A percentile compares a stretch with the other conserved stretches of the same genome.
phyloP scores from a whole-genome alignment of 2,888 invertebrate species.

The Macrosoma leucophasiata region DNA sequence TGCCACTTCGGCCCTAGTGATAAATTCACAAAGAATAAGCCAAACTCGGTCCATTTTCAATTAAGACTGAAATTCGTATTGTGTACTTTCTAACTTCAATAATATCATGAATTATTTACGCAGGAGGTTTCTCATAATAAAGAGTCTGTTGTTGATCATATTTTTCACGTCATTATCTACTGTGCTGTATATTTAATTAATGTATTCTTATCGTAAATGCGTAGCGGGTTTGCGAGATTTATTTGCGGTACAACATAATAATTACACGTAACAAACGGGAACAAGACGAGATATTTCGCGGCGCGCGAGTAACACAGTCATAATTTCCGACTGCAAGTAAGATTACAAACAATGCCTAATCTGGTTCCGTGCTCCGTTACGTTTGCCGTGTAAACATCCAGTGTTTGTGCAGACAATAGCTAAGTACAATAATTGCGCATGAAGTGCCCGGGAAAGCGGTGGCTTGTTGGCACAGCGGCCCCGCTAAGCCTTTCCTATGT shows the following conservation, averaged over 20 bases:
- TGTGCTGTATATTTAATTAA: no score
- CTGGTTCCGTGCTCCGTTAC: conserved; percentile 61
- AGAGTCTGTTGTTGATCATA: no score
- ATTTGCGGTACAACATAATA: no score
- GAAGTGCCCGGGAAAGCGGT: conserved; percentile 48
- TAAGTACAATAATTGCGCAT: conserved; percentile 70
- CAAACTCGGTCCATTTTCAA: conserved; percentile 64
- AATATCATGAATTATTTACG: conserved; percentile 60
- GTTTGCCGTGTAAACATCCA: conserved; percentile 59
- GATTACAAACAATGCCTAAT: conserved; percentile 62
- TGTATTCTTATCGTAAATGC: no score
- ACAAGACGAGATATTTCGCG: conserved; percentile 22
- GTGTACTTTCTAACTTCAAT: conserved; percentile 48
- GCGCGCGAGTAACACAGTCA: conserved; percentile 26
- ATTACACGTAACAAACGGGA: no score
- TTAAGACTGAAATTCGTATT: conserved; percentile 59
- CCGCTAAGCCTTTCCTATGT: conserved; percentile 62
- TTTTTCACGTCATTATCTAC: no score
- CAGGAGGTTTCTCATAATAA: no score
- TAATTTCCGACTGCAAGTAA: conserved; percentile 35
- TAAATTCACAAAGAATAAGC: conserved; percentile 66
- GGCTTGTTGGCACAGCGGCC: conserved; percentile 58
- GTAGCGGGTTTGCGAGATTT: no score
- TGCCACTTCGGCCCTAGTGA: conserved; percentile 51
- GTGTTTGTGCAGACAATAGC: conserved; percentile 66